Evolutionary conservation across 2,888 invertebrate genomes (phyloP).

Genomic region (Rhopalosiphum nymphaeae): DNA sequence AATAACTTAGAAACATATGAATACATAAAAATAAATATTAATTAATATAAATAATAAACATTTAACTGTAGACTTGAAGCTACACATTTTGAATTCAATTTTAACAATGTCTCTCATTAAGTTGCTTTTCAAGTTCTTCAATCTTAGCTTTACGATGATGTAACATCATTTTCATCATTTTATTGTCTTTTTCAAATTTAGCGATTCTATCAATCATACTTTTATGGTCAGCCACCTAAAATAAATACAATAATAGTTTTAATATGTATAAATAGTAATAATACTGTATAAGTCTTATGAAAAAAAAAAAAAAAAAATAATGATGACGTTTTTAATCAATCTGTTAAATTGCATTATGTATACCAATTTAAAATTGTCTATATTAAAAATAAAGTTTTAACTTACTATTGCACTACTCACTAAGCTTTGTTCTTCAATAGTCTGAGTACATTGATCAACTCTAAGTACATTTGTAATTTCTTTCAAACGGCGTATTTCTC

Average conservation of each 20-base stretch:
- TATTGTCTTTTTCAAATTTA: constrained; percentile 54
- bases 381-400: not conserved
- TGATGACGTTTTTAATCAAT: too few relatives aligned
- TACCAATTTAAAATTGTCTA: not conserved
- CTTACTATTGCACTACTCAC: constrained; percentile 51
- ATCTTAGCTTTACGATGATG: constrained; percentile 58
- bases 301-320: not conserved
- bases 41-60: too few relatives aligned
- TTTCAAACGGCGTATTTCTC: constrained; percentile 46
- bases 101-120: constrained; percentile 1
- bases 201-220: constrained; percentile 48
- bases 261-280: not conserved
- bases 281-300: not conserved
- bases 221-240: constrained; percentile 45
- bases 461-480: constrained; percentile 35
- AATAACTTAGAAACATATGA: not conserved
- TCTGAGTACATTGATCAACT: constrained; percentile 53
- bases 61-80: not conserved
- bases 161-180: constrained; percentile 55
- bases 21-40: not conserved
- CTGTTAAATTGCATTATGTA: not conserved
- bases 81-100: not conserved
- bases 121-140: constrained; percentile 61
- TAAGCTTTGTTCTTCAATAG: constrained; percentile 56
- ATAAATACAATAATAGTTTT: not conserved